Base-by-base conservation (phyloP, 2,797 vertebrate genomes). In the Percopsis omiscomaycus region DNA sequence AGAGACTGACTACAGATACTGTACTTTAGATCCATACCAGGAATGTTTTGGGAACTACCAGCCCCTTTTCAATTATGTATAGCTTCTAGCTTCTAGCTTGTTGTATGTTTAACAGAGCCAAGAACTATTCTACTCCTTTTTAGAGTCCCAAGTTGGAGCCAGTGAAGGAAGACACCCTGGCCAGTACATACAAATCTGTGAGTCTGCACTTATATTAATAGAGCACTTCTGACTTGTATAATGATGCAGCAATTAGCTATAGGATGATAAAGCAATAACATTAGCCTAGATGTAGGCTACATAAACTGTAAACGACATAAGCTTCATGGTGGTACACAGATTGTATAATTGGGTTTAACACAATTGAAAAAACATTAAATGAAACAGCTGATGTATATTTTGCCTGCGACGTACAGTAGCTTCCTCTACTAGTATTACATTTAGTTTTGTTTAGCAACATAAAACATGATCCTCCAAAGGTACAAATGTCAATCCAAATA, bases 91-190 rank as follows among this genome's bases (percentile, higher is more conserved):
- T 22, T 22, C 22, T 22, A 22, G 22, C 22, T 22, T 22, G 22
- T 22, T 22, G 14, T 22, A n/a, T 30, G 11, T 45, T 58, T 42
- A 37, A 11, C 4, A 52, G 11, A 45, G 0, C 28, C 2, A 29
- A 3, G 0, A 60, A 3, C 6, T 32, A 0, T 29, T 53, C 13
- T 32, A 51, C 76, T 49, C 16, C 65, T 49, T 75, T 47, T 8
- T 77, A 96, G 95, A 90, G 92, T 88, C 96, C 96, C 0, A 93
- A 92, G 68, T 75, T 98, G 91, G 96, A 98, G 86, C 96, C 96
- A 0, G 81, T 94, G 59, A 94, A 92, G 55, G 94, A 95, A 73
- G 94, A 96, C 50, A 81, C 86, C 0, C 66, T 93, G 76, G 80
- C 90, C 65, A 79, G 90, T 86, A 91, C 93, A 32, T 92, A 90